A percentile compares a stretch with the other conserved stretches of the same genome.
These are phyloP conservation scores for Drosophila asahinai DNA, from an alignment of 1,140 invertebrate species.

Conservation along the genomic window DNA sequence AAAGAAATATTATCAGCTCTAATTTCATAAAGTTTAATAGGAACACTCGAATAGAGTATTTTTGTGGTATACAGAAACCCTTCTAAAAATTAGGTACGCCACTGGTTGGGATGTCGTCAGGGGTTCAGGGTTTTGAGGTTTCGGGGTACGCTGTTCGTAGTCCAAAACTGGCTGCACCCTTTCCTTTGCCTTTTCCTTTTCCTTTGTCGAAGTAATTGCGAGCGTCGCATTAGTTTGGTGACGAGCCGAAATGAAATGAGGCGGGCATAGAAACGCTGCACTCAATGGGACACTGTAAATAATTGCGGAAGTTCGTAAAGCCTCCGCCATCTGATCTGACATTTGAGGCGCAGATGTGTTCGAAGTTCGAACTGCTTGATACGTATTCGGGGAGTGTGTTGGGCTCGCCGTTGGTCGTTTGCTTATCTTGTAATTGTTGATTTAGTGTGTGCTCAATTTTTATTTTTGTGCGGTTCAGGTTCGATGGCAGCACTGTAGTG, in stretches of 20 bases:
- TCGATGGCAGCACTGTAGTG: constrained; percentile 33
- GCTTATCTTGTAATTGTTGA: constrained; percentile 82
- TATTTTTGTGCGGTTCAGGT: constrained; percentile 60
- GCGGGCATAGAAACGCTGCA: constrained; percentile 54
- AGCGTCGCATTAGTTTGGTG: constrained; percentile 35
- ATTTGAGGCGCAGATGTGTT: constrained; percentile 54
- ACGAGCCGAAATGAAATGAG: constrained; percentile 47
- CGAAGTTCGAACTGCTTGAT: constrained; percentile 33
- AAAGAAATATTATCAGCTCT: not conserved
- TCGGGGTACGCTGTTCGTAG: not conserved
- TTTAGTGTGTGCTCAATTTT: constrained; percentile 81
- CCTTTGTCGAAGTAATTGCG: constrained; percentile 59
- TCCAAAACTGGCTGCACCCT: constrained; percentile 53
- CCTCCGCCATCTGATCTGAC: constrained; percentile 44
- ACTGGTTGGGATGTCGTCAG: constrained; percentile 18
- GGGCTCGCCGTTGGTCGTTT: constrained; percentile 44
- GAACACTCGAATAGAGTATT: not conserved
- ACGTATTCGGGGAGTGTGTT: constrained; percentile 11
- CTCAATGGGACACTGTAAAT: constrained; percentile 76
- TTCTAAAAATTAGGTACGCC: not conserved
- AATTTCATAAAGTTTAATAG: not conserved
- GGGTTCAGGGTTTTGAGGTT: constrained; percentile 17
- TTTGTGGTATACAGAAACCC: not conserved
- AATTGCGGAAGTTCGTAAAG: constrained; percentile 74
- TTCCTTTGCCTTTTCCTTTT: constrained; percentile 27